Base-by-base conservation (phyloP, 2,113 vertebrate species). In the Sceloporus undulatus region DNA sequence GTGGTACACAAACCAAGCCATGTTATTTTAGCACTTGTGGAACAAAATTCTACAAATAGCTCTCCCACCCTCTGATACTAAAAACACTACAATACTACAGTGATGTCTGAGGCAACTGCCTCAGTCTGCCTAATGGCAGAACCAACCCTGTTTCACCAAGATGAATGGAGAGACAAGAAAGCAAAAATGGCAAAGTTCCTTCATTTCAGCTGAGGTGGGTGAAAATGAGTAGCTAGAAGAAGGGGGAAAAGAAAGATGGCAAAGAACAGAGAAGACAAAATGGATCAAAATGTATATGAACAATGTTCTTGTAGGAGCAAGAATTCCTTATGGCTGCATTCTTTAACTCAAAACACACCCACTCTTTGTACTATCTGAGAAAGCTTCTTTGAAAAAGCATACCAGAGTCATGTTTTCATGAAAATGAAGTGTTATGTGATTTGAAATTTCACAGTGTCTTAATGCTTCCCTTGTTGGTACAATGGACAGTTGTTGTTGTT, bases 361-460 rank as follows among this genome's bases (percentile, higher is more conserved):
- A 81, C 91, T 90, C 54, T 68, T 92, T 93, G 90, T 92, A 92
- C 79, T 90, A 94, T 91, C 94, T 93, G 89, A 88, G 89, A 74
- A 90, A 92, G 93, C 88, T 91, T 90, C 90, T 95, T 94, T 88
- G 90, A 88, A 92, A 38, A 92, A 94, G 90, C 90, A 92, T 87
- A 93, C 86, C 84, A 93, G 89, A 34, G 34, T 91, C 88, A 71
- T 82, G 84, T 86, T 88, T 92, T 90, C 88, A 91, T 88, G 34
- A 91, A 91, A 89, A 90, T 79, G 85, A 81, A 80, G 87, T 90
- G 80, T 85, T 90, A 68, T 82, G 79, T 54, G 77, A 90, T 87
- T 88, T 77, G 83, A 92, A 85, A 91, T 93, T 94, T 85, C 81
- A 92, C 25, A 82, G 29, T 40, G 87, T 65, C 89, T 93, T 77